phyloP scores from a whole-genome alignment of 92 coral and sea anemone genomes.

The Blastomussa wellsi region DNA sequence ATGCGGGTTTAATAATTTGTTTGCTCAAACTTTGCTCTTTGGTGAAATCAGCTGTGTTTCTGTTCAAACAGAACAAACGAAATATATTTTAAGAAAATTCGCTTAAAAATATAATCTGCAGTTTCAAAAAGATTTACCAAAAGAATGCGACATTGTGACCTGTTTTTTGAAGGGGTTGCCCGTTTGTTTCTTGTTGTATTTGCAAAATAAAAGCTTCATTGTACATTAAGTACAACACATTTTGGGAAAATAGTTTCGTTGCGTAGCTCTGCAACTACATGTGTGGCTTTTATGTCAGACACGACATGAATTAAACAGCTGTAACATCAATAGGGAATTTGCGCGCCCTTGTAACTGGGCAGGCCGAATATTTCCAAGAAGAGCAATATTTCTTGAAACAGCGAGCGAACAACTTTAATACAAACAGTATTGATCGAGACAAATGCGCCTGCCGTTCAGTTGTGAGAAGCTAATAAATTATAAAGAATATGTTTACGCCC shows the following conservation, averaged over 20 bases:
- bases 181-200: neutral
- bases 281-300: neutral
- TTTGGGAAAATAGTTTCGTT: neutral
- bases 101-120: neutral
- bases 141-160: neutral
- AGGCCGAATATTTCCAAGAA: neutral
- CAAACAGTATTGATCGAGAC: neutral
- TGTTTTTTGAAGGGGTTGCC: neutral
- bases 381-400: neutral
- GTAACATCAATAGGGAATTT: neutral
- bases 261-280: neutral
- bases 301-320: neutral
- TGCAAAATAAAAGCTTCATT: neutral
- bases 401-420: neutral
- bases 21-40: neutral
- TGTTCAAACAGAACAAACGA: neutral
- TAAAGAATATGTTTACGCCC: neutral
- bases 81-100: neutral
- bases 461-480: neutral
- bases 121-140: neutral
- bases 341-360: neutral
- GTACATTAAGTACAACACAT: neutral
- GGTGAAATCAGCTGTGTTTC: constrained; percentile 4
- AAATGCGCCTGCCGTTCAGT: neutral
- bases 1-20: neutral